These are phyloP conservation scores for Amphipyra berbera DNA, from an alignment of 2,888 invertebrate genomes.

Conservation along the genomic window DNA sequence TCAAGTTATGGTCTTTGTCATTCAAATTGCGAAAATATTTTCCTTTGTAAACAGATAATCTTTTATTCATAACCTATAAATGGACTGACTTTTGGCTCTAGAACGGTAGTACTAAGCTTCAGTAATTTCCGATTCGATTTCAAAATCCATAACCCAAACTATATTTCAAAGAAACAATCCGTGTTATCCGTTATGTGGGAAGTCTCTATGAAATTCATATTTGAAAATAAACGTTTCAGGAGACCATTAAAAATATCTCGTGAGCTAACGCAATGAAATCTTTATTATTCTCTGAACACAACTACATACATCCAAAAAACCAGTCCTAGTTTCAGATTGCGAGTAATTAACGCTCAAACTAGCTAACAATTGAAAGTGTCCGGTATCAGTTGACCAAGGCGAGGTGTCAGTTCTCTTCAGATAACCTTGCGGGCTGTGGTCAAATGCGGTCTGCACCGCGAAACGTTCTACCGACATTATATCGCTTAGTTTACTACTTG, in stretches of 20 bases:
- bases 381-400: constrained; percentile 66
- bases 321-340: constrained; percentile 26
- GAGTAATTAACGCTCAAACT: constrained; percentile 25
- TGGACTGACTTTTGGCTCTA: constrained; percentile 24
- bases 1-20: constrained; percentile 34
- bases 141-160: not conserved
- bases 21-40: constrained; percentile 27
- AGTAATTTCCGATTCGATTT: too few species aligned
- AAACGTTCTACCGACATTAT: constrained; percentile 45
- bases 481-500: constrained; percentile 45
- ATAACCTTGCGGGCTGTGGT: constrained; percentile 73
- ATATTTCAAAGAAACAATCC: not conserved
- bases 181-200: not conserved
- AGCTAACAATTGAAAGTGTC: constrained; percentile 59
- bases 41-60: constrained; percentile 16
- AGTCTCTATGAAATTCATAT: not conserved
- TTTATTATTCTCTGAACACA: constrained; percentile 5
- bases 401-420: constrained; percentile 69
- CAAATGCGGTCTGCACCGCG: constrained; percentile 60
- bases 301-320: constrained; percentile 15
- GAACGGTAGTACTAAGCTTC: not conserved
- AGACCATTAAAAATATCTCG: constrained; percentile 13
- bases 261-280: constrained; percentile 29
- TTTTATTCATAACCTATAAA: constrained; percentile 26
- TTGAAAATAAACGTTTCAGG: constrained; percentile 5